Conservation (phyloP, 64 coral and sea anemone genomes). For the Porites lutea region DNA sequence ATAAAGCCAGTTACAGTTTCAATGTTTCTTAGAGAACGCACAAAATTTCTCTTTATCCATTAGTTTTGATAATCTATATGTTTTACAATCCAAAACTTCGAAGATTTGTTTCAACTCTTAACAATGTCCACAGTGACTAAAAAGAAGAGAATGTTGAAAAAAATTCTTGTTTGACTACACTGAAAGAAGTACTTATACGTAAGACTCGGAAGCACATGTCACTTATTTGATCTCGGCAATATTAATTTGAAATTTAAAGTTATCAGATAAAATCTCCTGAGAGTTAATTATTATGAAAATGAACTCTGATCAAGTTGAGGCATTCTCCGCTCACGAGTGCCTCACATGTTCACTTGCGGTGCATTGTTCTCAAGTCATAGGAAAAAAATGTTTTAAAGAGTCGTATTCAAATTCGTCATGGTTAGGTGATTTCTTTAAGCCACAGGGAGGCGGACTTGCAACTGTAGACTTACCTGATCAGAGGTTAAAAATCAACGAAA, state of each 20-base stretch:
- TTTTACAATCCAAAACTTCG: too few relatives aligned
- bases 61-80: too few relatives aligned
- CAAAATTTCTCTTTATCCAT: too few relatives aligned
- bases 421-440: not conserved
- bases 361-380: not conserved
- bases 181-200: not conserved
- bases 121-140: not conserved
- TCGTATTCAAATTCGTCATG: not conserved
- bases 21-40: too few relatives aligned
- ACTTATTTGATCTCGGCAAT: not conserved
- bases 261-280: not conserved
- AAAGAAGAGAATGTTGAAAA: not conserved
- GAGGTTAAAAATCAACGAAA: not conserved
- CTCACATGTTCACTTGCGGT: not conserved
- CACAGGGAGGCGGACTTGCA: not conserved
- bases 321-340: not conserved
- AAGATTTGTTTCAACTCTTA: too few relatives aligned
- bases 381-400: not conserved
- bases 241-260: not conserved
- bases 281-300: not conserved
- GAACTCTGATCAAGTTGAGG: not conserved
- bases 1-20: too few relatives aligned
- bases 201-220: not conserved
- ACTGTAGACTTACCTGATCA: not conserved
- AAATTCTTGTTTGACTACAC: not conserved